Evolutionary conservation across 64 coral and sea anemone species (phyloP).

Genomic region (Anthopleura sola): DNA sequence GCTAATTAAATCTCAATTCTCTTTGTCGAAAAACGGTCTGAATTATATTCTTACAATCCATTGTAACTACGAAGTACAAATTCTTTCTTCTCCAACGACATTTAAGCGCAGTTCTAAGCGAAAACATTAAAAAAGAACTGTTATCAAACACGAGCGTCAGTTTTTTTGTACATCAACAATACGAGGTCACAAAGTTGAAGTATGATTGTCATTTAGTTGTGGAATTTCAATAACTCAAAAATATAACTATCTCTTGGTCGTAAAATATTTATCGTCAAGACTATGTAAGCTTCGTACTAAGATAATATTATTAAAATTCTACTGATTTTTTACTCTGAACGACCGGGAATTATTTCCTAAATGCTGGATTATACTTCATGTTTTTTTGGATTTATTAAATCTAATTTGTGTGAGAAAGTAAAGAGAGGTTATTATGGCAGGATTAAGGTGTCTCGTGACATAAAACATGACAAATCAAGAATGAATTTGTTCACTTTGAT

Average conservation of each 20-base stretch:
- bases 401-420: not conserved
- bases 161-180: constrained; percentile 1
- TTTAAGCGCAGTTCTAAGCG: not conserved
- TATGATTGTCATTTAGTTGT: not conserved
- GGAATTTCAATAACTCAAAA: not conserved
- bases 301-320: not conserved
- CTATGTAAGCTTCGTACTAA: not conserved
- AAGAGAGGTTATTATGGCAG: not conserved
- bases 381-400: constrained; percentile 5
- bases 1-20: not conserved
- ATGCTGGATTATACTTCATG: not conserved
- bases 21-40: not conserved
- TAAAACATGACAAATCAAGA: not conserved
- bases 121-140: not conserved
- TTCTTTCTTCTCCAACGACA: not conserved
- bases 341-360: not conserved
- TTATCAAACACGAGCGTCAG: not conserved
- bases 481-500: not conserved
- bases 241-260: not conserved
- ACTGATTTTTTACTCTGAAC: not conserved
- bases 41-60: not conserved
- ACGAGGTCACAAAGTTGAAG: not conserved
- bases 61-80: not conserved
- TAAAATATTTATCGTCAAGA: not conserved
- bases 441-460: not conserved